A percentile compares a stretch with the other conserved stretches of the same genome.
Evolutionary conservation across 1,140 invertebrate species (phyloP).

Genomic region (Macrobrachium nipponense): DNA sequence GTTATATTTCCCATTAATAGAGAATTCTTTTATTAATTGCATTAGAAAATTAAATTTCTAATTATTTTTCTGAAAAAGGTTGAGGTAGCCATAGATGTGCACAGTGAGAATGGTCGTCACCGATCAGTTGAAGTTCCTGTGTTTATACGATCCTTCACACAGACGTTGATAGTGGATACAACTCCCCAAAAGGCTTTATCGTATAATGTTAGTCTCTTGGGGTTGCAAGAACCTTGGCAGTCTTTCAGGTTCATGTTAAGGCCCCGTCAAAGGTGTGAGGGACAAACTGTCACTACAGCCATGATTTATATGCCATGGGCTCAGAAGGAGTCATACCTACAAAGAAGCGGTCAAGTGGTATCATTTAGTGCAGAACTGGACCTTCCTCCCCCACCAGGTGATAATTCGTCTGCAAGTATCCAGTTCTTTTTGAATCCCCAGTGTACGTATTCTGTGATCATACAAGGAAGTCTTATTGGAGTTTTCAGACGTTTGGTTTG

Average conservation of each 20-base stretch:
- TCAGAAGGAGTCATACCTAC: constrained; percentile 24
- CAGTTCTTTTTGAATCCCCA: constrained; percentile 46
- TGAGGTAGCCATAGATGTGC: constrained; percentile 51
- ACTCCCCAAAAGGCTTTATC: constrained; percentile 56
- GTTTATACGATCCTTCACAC: constrained; percentile 56
- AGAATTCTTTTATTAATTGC: neutral
- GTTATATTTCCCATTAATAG: neutral
- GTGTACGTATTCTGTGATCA: constrained; percentile 51
- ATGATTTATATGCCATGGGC: constrained; percentile 48
- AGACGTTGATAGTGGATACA: constrained; percentile 47
- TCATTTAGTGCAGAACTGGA: constrained; percentile 41
- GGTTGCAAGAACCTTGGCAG: constrained; percentile 61
- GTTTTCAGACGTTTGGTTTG: constrained; percentile 52
- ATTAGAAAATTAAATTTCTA: no score
- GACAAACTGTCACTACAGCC: constrained; percentile 22
- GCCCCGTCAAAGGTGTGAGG: constrained; percentile 31
- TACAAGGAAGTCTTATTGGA: constrained; percentile 52
- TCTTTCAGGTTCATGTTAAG: constrained; percentile 52
- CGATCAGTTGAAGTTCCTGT: constrained; percentile 41
- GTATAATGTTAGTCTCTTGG: constrained; percentile 50
- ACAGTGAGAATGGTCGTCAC: constrained; percentile 42
- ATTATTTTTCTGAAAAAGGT: constrained; percentile 39
- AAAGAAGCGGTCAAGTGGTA: constrained; percentile 34
- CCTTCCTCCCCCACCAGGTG: constrained; percentile 17
- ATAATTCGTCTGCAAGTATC: constrained; percentile 23